These are phyloP conservation scores for Meganola albula DNA, from an alignment of 2,888 invertebrate species.

Conservation along the genomic window DNA sequence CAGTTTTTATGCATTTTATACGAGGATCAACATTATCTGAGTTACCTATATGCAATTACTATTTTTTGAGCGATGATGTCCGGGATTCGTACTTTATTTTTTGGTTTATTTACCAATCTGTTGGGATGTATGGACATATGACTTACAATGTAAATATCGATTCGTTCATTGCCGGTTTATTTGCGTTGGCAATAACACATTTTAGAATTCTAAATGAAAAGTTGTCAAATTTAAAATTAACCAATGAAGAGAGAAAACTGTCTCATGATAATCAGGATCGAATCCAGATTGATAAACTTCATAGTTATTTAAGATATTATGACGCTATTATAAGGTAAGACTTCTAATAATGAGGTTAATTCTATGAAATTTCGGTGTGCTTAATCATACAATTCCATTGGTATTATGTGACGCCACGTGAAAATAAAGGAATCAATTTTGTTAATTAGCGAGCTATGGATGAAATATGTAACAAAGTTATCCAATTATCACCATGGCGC, in stretches of 20 bases:
- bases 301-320: conserved; percentile 41
- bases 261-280: conserved; percentile 15
- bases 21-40: conserved; percentile 33
- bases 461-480: no score
- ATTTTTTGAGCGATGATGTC: conserved; percentile 47
- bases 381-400: no score
- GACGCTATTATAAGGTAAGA: conserved; percentile 46
- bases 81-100: conserved; percentile 39
- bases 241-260: conserved; percentile 16
- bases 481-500: no score
- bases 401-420: no score
- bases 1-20: conserved; percentile 37
- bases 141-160: conserved; percentile 51
- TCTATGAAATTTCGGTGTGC: neutral
- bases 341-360: neutral
- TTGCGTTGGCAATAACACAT: conserved; percentile 45
- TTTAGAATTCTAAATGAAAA: conserved; percentile 44
- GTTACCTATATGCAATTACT: conserved; percentile 57
- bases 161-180: conserved; percentile 47
- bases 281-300: conserved; percentile 25
- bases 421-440: no score
- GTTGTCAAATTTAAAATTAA: conserved; percentile 35
- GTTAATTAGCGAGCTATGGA: no score
- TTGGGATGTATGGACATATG: conserved; percentile 58
- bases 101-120: conserved; percentile 48